These are phyloP conservation scores for Drosophila varians DNA, from an alignment of 1,140 invertebrate species.

Conservation along the genomic window DNA sequence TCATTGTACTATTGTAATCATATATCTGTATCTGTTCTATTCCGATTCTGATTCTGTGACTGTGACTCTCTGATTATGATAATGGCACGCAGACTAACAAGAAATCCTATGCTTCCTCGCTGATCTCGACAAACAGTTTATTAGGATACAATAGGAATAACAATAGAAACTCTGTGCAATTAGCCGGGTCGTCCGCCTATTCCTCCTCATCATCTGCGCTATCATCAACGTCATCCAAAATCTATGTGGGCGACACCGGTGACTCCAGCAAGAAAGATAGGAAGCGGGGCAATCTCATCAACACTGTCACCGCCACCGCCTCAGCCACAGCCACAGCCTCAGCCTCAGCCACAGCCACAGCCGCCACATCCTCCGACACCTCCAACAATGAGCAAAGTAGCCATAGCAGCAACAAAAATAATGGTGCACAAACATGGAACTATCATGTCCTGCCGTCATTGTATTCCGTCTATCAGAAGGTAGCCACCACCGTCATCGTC, in stretches of 20 bases:
- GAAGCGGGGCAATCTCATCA: slow-evolving; percentile 57
- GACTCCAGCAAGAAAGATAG: slow-evolving; percentile 49
- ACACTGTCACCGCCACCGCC: slow-evolving; percentile 70
- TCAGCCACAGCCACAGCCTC: background rate
- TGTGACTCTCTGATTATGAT: background rate
- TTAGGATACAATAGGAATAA: slow-evolving; percentile 82
- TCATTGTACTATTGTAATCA: slow-evolving; percentile 51
- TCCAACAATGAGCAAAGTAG: slow-evolving; percentile 61
- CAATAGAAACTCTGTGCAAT: slow-evolving; percentile 77
- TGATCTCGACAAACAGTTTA: slow-evolving; percentile 82
- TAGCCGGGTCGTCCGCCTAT: slow-evolving; percentile 57
- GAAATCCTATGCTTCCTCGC: slow-evolving; percentile 83
- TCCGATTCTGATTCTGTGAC: slow-evolving; percentile 28
- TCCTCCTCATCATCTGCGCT: slow-evolving; percentile 62
- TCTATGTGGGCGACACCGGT: slow-evolving; percentile 80
- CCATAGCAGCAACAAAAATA: slow-evolving; percentile 73
- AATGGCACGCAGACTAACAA: slow-evolving; percentile 78
- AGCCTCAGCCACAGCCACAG: slow-evolving; percentile 26
- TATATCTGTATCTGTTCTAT: slow-evolving; percentile 60
- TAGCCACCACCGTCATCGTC: slow-evolving; percentile 83
- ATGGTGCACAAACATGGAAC: slow-evolving; percentile 88
- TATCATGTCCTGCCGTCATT: slow-evolving; percentile 92
- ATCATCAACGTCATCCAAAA: slow-evolving; percentile 71
- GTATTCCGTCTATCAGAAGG: slow-evolving; percentile 93
- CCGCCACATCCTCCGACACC: slow-evolving; percentile 60